phyloP scores from a whole-genome alignment of 2,113 vertebrate genomes.

The Myxocyprinus asiaticus region DNA sequence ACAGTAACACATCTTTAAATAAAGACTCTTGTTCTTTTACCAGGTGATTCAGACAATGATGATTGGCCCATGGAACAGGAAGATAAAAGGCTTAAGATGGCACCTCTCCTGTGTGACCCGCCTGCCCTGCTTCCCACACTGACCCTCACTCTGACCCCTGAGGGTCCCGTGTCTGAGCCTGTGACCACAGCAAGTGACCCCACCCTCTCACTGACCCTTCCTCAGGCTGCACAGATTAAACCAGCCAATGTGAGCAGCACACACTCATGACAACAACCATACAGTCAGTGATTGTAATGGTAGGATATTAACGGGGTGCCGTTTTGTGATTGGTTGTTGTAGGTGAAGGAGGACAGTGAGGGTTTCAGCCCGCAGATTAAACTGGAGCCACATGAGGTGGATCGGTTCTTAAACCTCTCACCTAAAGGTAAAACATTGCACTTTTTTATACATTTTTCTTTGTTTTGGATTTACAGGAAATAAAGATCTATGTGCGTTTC shows the following conservation, averaged over 20 bases:
- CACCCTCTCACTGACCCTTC: slow-evolving; percentile 36
- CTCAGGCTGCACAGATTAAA: slow-evolving; percentile 55
- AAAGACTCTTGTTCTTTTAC: not conserved
- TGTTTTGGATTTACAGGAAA: not conserved
- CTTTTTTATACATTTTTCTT: not conserved
- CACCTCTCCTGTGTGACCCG: slow-evolving; percentile 77
- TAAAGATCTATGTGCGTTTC: too few species aligned
- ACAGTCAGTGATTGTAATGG: not conserved
- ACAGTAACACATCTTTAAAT: too few species aligned
- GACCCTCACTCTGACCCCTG: slow-evolving; percentile 74
- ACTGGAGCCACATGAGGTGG: slow-evolving; percentile 97
- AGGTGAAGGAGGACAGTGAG: slow-evolving; percentile 83
- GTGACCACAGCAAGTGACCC: slow-evolving; percentile 60
- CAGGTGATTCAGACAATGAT: slow-evolving; percentile 83
- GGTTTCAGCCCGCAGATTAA: slow-evolving; percentile 88
- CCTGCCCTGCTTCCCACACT: slow-evolving; percentile 84
- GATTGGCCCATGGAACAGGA: slow-evolving; percentile 87
- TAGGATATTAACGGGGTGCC: not conserved
- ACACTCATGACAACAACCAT: not conserved
- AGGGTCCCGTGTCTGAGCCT: slow-evolving; percentile 56
- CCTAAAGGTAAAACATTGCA: slow-evolving; percentile 77
- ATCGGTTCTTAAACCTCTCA: slow-evolving; percentile 95
- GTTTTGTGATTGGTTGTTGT: slow-evolving; percentile 12
- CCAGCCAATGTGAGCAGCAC: slow-evolving; percentile 57
- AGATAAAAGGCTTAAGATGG: slow-evolving; percentile 78